phyloP scores from a whole-genome alignment of 2,113 vertebrate genomes.

The Melospiza georgiana region DNA sequence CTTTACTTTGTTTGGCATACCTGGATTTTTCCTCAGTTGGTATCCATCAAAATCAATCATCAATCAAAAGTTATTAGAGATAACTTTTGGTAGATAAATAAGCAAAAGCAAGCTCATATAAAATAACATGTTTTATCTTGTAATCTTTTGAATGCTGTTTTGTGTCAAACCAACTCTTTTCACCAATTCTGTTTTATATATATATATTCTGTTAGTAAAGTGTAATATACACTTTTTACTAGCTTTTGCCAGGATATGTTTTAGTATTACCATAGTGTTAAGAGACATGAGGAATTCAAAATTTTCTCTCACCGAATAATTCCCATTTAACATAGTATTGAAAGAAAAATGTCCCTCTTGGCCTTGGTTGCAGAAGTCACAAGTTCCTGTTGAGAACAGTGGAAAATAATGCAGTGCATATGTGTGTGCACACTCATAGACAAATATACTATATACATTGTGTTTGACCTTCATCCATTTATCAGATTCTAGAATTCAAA shows the following conservation, averaged over 20 bases:
- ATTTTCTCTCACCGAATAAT: not conserved
- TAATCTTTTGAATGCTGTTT: not conserved
- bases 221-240: not conserved
- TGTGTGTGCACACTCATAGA: not conserved
- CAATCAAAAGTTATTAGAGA: not conserved
- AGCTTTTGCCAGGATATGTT: not conserved
- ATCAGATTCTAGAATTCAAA: not conserved
- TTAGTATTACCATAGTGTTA: not conserved
- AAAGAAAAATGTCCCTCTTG: not conserved
- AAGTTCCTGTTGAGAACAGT: not conserved
- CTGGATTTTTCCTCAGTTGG: not conserved
- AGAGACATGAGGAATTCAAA: not conserved
- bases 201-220: not conserved
- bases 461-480: not conserved
- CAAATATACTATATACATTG: not conserved
- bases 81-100: not conserved
- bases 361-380: not conserved
- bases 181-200: not conserved
- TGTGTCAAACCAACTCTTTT: not conserved
- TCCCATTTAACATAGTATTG: not conserved
- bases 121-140: not conserved
- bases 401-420: not conserved
- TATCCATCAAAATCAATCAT: not conserved
- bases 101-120: not conserved
- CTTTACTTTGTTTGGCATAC: not conserved